Evolutionary conservation across 92 coral and sea anemone species (phyloP).

Genomic region (Parazoanthus darwini): DNA sequence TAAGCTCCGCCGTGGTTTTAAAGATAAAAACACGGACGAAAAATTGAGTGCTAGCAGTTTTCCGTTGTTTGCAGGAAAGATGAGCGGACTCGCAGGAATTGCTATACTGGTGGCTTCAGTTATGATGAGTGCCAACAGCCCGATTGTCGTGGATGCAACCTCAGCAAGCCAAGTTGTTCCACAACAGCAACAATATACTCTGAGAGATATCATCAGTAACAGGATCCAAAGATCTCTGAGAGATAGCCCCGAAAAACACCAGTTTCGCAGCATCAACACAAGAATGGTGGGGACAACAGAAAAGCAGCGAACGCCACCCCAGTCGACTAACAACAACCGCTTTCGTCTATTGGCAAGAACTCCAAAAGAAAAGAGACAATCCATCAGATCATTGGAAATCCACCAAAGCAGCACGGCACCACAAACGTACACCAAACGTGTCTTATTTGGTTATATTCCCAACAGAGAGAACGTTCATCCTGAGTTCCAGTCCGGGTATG

Average conservation of each 20-base stretch:
- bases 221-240: background rate
- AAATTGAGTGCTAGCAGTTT: background rate
- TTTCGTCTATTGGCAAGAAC: background rate
- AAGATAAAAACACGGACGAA: background rate
- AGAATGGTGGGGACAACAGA: background rate
- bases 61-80: constrained; percentile 1
- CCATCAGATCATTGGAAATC: constrained; percentile 4
- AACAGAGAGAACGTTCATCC: background rate
- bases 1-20: background rate
- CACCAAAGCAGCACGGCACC: background rate
- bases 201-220: background rate
- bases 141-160: background rate
- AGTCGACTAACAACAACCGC: background rate
- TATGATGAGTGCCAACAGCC: background rate
- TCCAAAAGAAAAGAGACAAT: background rate
- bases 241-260: background rate
- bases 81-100: background rate
- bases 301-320: background rate
- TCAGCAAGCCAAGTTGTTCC: background rate
- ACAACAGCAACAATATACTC: background rate
- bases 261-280: background rate
- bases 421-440: constrained; percentile 29
- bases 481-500: background rate
- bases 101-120: background rate
- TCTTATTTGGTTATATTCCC: background rate